Conservation (phyloP, 2,113 vertebrate genomes). For the Passer montanus region DNA sequence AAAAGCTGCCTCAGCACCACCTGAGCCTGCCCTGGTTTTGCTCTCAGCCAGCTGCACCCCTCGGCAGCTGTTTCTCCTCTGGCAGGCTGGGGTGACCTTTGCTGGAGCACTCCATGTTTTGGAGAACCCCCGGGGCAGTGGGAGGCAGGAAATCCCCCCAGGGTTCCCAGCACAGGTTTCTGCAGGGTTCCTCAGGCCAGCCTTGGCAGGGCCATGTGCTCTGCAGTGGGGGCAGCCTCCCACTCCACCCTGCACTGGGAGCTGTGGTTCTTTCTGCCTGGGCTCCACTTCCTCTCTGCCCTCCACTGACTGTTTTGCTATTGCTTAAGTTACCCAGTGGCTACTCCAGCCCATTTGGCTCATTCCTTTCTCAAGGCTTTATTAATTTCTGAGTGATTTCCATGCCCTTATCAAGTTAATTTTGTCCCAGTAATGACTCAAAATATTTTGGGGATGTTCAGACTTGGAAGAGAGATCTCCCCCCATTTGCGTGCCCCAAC, state of each 20-base stretch:
- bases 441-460: neutral
- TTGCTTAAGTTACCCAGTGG: neutral
- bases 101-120: neutral
- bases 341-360: neutral
- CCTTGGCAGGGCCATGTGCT: neutral
- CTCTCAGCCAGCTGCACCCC: neutral
- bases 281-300: slow-evolving; percentile 26
- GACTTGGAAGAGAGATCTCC: neutral
- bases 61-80: neutral
- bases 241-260: neutral
- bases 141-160: slow-evolving; percentile 58
- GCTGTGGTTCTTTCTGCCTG: neutral
- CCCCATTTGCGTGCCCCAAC: rapidly evolving
- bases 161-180: slow-evolving; percentile 36
- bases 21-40: neutral
- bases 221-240: neutral
- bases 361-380: neutral
- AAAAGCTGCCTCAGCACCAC: neutral
- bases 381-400: neutral
- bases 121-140: slow-evolving; percentile 29
- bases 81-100: neutral
- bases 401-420: neutral
- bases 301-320: neutral
- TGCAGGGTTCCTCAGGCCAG: slow-evolving; percentile 13
- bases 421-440: neutral